Base-by-base conservation (phyloP, 2,888 invertebrate genomes). In the Nomada goodeniana region DNA sequence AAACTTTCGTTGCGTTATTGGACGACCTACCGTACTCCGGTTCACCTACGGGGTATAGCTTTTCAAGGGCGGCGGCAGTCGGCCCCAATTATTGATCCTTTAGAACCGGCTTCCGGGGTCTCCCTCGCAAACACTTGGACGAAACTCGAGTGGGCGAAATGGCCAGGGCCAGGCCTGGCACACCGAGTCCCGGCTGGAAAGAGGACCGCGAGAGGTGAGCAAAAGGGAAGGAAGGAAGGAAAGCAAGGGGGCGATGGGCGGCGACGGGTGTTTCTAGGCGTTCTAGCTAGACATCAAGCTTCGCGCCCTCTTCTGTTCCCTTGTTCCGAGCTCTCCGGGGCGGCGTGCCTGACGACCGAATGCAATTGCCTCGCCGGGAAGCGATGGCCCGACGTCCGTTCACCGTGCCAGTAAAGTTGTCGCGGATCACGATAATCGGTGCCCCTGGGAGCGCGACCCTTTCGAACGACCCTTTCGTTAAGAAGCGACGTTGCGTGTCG, bases 11-110 rank as follows among this genome's bases (percentile, higher is more conserved):
- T 67, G 26, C 20, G 42, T 67, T 72, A 68, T 61, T 60, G 65
- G 15, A 3, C 60, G 73, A 64, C 23, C 44, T 47, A 55, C 15
- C 65, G 57, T 69, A 15, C 57, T 42, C 50, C 1, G 53, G 59
- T 71, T 52, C 76, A 53, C 70, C 64, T 72, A 47, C 65, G 65
- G 83, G 80, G 77, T 88, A 86, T 89, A 90, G 89, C 85, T 89
- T 90, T 91, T 90, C 90, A 90, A 90, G 90, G 89, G 85, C 87
- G 86, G 86, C 84, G 82, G 89, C 89, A 88, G 86, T 84, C 89
- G 81, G 89, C 88, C 87, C 84, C 90, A 88, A 88, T 92, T 92
- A 92, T 92, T 91, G 92, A 92, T 92, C 91, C 88, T 86, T 84
- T 63, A 85, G 85, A 91, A 86, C 89, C 88, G 86, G 89, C 88